Conservation (phyloP, 2,888 invertebrate genomes). For the Erebia epiphron region DNA sequence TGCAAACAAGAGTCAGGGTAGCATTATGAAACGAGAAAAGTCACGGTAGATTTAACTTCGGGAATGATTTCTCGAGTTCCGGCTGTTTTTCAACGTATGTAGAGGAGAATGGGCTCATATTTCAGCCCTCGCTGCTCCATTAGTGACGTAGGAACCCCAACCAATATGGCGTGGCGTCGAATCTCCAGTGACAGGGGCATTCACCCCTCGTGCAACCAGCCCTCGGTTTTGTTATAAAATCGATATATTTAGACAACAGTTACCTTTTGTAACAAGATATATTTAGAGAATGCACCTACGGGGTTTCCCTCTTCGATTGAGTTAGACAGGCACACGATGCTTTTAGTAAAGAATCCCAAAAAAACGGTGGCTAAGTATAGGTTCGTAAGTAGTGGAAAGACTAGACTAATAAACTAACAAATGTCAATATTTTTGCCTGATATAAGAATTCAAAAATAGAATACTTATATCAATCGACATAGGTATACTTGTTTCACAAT, state of each 20-base stretch:
- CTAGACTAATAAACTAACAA: too few relatives aligned
- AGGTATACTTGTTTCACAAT: neutral
- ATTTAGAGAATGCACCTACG: neutral
- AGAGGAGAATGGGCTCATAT: slow-evolving; percentile 72
- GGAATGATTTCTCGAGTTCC: slow-evolving; percentile 57
- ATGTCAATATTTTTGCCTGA: too few relatives aligned
- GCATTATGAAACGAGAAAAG: slow-evolving; percentile 44
- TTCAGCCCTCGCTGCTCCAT: slow-evolving; percentile 76
- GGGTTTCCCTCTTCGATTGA: too few relatives aligned
- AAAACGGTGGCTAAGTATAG: too few relatives aligned
- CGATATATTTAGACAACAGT: slow-evolving; percentile 75
- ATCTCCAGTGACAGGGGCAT: slow-evolving; percentile 80
- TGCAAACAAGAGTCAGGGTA: slow-evolving; percentile 41
- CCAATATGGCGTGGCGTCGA: slow-evolving; percentile 74
- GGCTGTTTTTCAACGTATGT: slow-evolving; percentile 67
- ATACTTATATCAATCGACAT: too few relatives aligned
- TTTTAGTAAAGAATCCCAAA: too few relatives aligned
- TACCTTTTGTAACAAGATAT: slow-evolving; percentile 35
- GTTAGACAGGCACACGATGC: too few relatives aligned
- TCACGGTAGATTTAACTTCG: slow-evolving; percentile 51
- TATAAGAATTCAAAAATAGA: too few relatives aligned
- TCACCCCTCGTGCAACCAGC: slow-evolving; percentile 77
- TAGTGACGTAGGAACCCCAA: slow-evolving; percentile 75
- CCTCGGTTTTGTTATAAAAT: slow-evolving; percentile 82
- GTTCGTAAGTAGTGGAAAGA: too few relatives aligned